Conservation (phyloP, 2,113 vertebrate species). For the Rhinogobius similis region DNA sequence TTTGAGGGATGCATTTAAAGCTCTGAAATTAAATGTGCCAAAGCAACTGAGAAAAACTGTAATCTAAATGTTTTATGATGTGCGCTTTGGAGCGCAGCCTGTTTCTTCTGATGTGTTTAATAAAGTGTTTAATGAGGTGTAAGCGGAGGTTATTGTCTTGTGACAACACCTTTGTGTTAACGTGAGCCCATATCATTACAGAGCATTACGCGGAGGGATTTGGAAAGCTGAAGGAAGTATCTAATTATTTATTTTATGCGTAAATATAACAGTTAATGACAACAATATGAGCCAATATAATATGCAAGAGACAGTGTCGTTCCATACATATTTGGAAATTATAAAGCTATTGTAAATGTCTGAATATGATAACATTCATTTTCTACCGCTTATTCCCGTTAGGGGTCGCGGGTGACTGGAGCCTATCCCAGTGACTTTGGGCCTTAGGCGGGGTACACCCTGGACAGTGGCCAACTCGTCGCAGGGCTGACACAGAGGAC, state of each 20-base stretch:
- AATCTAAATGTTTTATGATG: neutral
- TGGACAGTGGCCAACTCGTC: too few species aligned
- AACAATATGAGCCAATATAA: neutral
- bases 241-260: neutral
- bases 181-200: neutral
- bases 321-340: neutral
- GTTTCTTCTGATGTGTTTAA: constrained; percentile 9
- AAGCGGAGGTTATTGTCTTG: constrained; percentile 2
- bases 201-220: neutral
- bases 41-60: too few species aligned
- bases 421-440: too few species aligned
- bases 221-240: neutral
- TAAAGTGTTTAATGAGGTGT: constrained; percentile 14
- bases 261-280: neutral
- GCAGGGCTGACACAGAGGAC: too few species aligned
- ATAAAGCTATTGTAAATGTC: neutral
- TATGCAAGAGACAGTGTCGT: neutral
- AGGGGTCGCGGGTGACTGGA: too few species aligned
- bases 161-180: constrained; percentile 8
- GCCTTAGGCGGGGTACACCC: too few species aligned
- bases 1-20: too few species aligned
- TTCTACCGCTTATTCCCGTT: too few species aligned
- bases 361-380: too few species aligned
- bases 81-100: neutral
- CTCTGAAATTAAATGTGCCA: too few species aligned